Evolutionary conservation across 2,113 vertebrate genomes (phyloP).

Genomic region (Ailurus styani): DNA sequence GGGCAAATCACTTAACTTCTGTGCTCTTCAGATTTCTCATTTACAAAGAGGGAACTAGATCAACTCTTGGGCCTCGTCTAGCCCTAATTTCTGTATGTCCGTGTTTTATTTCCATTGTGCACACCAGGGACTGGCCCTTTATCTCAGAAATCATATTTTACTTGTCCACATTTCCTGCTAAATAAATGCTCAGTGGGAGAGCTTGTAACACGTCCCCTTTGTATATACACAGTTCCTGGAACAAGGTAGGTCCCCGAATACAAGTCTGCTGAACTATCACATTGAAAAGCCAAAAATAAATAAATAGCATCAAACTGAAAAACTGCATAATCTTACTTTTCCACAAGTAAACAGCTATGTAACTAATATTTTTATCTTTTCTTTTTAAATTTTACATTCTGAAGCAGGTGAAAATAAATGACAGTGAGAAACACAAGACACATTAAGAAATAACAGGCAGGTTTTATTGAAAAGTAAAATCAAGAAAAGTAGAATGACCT

Average conservation of each 20-base stretch:
- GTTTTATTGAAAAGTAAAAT: background rate
- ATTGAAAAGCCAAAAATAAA: background rate
- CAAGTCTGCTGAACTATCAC: background rate
- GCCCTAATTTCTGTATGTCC: background rate
- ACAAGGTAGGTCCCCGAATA: background rate
- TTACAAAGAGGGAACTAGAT: background rate
- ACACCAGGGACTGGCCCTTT: background rate
- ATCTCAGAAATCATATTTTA: background rate
- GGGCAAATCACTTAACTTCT: background rate
- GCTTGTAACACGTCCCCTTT: background rate
- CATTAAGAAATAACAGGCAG: background rate
- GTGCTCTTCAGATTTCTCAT: background rate
- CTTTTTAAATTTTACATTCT: background rate
- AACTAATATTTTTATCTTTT: background rate
- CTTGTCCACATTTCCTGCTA: background rate
- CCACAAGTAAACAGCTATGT: background rate
- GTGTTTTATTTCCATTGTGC: background rate
- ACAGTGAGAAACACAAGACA: background rate
- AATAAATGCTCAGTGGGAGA: background rate
- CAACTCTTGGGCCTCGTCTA: background rate
- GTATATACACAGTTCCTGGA: background rate
- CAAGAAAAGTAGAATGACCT: background rate
- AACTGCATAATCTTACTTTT: background rate
- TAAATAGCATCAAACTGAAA: background rate
- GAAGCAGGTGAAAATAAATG: background rate